Percentiles rank a stretch among this genome's conserved stretches.
Evolutionary conservation across 2,113 vertebrate genomes (phyloP).

Genomic region (Donacobius atricapilla): DNA sequence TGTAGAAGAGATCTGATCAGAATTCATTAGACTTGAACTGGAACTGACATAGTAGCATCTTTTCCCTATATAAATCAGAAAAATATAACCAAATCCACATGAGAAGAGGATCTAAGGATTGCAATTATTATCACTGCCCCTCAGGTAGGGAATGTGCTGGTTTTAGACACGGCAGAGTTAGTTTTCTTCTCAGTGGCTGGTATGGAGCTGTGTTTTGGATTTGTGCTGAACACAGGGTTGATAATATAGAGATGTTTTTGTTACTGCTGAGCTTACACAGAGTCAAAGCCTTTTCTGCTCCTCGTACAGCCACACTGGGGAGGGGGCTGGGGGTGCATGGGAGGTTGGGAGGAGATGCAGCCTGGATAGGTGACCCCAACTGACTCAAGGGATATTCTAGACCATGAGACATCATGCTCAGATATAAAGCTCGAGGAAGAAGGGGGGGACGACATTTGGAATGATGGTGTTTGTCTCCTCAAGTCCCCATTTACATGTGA

Average conservation of each 20-base stretch:
- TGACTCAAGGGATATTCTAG: neutral
- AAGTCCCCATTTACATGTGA: neutral
- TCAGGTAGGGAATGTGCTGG: neutral
- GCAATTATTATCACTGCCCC: neutral
- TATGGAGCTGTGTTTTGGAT: neutral
- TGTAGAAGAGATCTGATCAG: neutral
- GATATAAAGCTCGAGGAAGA: neutral
- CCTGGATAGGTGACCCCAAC: neutral
- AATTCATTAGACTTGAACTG: neutral
- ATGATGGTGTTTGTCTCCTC: neutral
- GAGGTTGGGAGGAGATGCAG: no score
- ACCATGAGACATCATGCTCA: neutral
- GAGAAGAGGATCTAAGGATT: neutral
- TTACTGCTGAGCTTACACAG: neutral
- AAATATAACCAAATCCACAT: neutral
- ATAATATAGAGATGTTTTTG: neutral
- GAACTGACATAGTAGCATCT: neutral
- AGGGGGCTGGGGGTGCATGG: no score
- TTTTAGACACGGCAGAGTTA: neutral
- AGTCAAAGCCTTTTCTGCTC: neutral
- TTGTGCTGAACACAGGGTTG: neutral
- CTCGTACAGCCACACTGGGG: fast-evolving
- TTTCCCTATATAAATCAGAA: neutral
- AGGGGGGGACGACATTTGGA: neutral
- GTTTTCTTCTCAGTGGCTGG: neutral